A percentile compares a stretch with the other conserved stretches of the same genome.
Evolutionary conservation across 2,888 invertebrate genomes (phyloP).

Genomic region (Neria commutata): DNA sequence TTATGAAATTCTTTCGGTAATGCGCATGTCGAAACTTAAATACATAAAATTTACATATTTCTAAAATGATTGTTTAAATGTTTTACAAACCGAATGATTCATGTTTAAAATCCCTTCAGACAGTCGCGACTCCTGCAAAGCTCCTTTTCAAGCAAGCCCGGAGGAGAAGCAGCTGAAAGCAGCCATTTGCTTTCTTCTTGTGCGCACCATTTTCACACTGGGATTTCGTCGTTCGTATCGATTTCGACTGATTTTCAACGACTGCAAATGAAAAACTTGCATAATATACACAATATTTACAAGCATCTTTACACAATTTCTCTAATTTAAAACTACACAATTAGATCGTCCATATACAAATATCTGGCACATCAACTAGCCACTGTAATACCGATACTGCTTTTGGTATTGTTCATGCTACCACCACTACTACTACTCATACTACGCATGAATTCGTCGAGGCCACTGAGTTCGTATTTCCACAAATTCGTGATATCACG

Average conservation of each 20-base stretch:
- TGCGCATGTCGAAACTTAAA: no score
- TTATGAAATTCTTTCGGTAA: no score
- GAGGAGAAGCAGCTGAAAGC: not conserved
- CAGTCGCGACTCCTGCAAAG: constrained; percentile 10
- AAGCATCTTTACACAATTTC: constrained; percentile 18
- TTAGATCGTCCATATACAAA: not conserved
- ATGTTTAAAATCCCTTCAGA: constrained; percentile 9
- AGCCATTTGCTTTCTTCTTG: not conserved
- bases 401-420: no score
- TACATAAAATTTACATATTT: not conserved
- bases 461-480: constrained; percentile 65
- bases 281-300: constrained; percentile 56
- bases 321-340: not conserved
- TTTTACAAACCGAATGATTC: constrained; percentile 24
- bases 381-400: not conserved
- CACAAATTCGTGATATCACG: constrained; percentile 53
- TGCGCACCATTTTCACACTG: not conserved
- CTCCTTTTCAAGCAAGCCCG: no score
- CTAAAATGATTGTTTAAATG: not conserved
- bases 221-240: not conserved
- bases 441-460: constrained; percentile 67
- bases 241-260: constrained; percentile 33
- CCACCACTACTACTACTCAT: constrained; percentile 6
- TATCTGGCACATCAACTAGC: not conserved
- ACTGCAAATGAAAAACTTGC: constrained; percentile 63